A percentile compares a stretch with the other conserved stretches of the same genome.
Conservation (phyloP, 2,113 vertebrate genomes). For the Cervus canadensis region DNA sequence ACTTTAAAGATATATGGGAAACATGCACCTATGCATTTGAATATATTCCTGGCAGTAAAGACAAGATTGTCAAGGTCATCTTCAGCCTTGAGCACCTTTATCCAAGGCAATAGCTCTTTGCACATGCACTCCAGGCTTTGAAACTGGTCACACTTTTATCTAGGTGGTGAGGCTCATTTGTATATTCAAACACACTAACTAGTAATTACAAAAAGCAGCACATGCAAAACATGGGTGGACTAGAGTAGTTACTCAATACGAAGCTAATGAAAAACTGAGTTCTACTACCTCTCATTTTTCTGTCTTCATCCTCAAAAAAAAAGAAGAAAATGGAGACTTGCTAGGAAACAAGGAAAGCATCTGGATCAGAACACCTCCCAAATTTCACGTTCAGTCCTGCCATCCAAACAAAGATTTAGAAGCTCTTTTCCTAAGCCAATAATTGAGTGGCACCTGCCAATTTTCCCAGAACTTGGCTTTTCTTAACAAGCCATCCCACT, state of each 20-base stretch:
- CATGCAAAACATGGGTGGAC: neutral
- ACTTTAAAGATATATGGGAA: neutral
- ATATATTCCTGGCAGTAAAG: neutral
- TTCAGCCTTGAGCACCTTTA: neutral
- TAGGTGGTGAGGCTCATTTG: neutral
- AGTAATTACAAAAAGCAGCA: neutral
- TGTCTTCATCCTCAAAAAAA: constrained; percentile 27
- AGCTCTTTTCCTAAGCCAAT: constrained; percentile 54
- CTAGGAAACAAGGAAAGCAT: constrained; percentile 36
- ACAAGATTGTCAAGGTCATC: neutral
- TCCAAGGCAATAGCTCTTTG: neutral
- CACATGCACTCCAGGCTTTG: neutral
- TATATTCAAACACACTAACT: neutral
- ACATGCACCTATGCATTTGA: neutral
- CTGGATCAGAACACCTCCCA: constrained; percentile 41
- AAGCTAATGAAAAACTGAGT: constrained; percentile 10
- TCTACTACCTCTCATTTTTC: constrained; percentile 37
- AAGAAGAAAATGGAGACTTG: constrained; percentile 38
- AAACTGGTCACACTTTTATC: neutral
- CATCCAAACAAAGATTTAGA: constrained; percentile 60
- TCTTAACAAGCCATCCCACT: constrained; percentile 30
- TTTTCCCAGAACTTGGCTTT: constrained; percentile 59
- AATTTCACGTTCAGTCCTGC: constrained; percentile 32
- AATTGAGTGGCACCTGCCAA: constrained; percentile 44
- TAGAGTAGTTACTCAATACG: neutral